phyloP scores from a whole-genome alignment of 2,113 vertebrate genomes.

The Elephas maximus region DNA sequence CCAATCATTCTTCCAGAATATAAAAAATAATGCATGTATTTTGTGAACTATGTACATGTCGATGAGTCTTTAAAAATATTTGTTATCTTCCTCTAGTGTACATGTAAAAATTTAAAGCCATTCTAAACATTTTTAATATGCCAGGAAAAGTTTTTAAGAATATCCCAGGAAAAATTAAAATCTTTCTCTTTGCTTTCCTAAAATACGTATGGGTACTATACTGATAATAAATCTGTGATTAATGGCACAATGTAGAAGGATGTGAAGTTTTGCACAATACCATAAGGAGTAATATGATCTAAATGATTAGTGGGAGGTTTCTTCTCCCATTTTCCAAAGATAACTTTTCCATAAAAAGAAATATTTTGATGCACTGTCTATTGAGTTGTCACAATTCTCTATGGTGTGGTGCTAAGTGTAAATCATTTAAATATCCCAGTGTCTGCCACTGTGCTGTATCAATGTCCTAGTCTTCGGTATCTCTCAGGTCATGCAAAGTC shows the following conservation, averaged over 20 bases:
- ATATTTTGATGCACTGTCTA: background rate
- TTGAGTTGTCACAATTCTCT: background rate
- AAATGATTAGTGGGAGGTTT: background rate
- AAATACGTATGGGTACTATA: background rate
- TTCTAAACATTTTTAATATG: slow-evolving; percentile 30
- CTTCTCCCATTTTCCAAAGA: background rate
- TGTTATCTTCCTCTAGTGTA: background rate
- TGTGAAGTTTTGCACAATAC: slow-evolving; percentile 1
- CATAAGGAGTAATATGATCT: background rate
- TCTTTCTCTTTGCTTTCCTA: background rate
- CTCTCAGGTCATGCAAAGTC: background rate
- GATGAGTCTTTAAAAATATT: background rate
- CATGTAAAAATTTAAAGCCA: background rate
- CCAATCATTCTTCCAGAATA: background rate
- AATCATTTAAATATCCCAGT: background rate
- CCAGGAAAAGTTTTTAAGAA: slow-evolving; percentile 1
- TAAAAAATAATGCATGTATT: background rate
- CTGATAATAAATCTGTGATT: background rate
- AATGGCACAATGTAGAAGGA: background rate
- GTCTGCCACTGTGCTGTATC: background rate
- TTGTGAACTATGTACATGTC: background rate
- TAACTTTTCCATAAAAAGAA: slow-evolving; percentile 36
- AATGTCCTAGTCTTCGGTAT: background rate
- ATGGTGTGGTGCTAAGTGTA: background rate
- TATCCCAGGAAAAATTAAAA: background rate